A percentile compares a stretch with the other conserved stretches of the same genome.
phyloP scores from a whole-genome alignment of 1,140 invertebrate species.

The Frieseomelitta varia region DNA sequence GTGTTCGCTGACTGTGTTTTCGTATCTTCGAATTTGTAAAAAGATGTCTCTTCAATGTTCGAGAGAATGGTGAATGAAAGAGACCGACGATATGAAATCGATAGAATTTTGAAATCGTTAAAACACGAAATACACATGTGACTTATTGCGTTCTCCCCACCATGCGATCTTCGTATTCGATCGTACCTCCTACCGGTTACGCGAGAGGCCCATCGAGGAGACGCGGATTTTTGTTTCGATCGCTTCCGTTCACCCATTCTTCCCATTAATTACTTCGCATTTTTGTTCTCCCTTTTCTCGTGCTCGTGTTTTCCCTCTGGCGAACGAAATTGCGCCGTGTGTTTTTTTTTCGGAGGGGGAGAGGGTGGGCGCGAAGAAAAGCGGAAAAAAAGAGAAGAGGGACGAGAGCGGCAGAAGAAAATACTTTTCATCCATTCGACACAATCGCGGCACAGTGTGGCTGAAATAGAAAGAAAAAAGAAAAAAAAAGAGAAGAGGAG shows the following conservation, averaged over 20 bases:
- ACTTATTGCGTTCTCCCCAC: no score
- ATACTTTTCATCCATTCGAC: conserved; percentile 39
- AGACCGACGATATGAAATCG: background rate
- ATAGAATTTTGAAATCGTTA: background rate
- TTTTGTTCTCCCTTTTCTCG: background rate
- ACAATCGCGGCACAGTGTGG: conserved; percentile 12
- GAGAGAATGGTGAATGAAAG: no score
- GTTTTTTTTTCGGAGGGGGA: background rate
- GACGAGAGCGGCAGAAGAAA: background rate
- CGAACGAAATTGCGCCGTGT: conserved; percentile 22
- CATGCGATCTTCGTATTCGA: background rate
- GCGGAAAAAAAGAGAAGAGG: background rate
- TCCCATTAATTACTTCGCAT: conserved; percentile 27
- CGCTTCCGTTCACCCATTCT: background rate
- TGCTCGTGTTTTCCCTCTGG: background rate
- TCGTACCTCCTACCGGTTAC: background rate
- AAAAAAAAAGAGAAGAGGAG: background rate
- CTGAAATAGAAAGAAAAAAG: background rate
- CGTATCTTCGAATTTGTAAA: no score
- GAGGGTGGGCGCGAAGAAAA: conserved; percentile 2
- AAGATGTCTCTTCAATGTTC: no score
- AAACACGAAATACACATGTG: background rate
- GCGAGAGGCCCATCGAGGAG: background rate
- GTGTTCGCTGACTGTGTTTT: no score
- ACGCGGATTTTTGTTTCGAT: background rate